Evolutionary conservation across 2,113 vertebrate species (phyloP).

Genomic region (Condylura cristata): DNA sequence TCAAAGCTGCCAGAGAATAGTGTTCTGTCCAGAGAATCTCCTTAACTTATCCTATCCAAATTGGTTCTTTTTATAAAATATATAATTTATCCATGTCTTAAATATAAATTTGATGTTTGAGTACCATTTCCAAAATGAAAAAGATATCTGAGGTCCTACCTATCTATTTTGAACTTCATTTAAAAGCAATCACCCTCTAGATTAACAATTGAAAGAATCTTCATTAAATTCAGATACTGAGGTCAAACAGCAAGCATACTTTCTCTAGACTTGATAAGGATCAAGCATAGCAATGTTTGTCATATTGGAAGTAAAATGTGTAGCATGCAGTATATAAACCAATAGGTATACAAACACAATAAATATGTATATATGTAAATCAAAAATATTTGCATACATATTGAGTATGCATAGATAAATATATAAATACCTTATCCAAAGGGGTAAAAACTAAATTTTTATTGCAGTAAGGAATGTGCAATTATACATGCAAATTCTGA

Average conservation of each 20-base stretch:
- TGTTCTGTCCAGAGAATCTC: too few species aligned
- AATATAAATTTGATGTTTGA: conserved; percentile 2
- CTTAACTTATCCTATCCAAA: not conserved
- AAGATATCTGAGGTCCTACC: not conserved
- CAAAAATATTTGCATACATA: conserved; percentile 56
- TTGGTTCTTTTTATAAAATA: not conserved
- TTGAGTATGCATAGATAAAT: conserved; percentile 58
- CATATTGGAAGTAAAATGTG: conserved; percentile 1
- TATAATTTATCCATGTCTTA: not conserved
- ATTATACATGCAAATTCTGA: conserved; percentile 78
- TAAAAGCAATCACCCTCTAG: not conserved
- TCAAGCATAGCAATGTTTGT: not conserved
- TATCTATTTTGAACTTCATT: not conserved
- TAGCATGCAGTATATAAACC: not conserved
- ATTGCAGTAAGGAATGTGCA: conserved; percentile 64
- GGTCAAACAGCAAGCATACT: not conserved
- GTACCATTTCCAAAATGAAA: not conserved
- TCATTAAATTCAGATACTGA: not conserved
- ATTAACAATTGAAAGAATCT: not conserved
- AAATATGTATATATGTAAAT: conserved; percentile 75
- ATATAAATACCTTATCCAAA: conserved; percentile 51
- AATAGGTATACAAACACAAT: conserved; percentile 51
- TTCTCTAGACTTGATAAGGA: not conserved
- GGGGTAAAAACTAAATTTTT: conserved; percentile 56
- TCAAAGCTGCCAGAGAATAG: not conserved